Evolutionary conservation across 2,888 invertebrate genomes (phyloP).

Genomic region (Craniophora ligustri): DNA sequence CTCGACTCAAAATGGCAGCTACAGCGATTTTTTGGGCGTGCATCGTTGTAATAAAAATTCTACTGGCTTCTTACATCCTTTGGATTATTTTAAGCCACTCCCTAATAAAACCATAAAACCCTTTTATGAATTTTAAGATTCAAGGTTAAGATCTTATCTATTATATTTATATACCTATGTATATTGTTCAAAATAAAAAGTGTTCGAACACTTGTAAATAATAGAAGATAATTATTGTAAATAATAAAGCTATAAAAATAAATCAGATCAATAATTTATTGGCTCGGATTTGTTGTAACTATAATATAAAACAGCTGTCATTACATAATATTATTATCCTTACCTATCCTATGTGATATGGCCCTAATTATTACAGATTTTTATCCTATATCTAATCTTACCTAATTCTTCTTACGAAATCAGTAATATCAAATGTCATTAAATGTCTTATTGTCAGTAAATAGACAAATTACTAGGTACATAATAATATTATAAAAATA

Average conservation of each 20-base stretch:
- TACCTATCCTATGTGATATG: conserved; percentile 62
- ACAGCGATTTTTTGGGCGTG: too few relatives aligned
- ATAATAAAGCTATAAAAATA: conserved; percentile 54
- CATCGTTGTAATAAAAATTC: too few relatives aligned
- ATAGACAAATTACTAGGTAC: conserved; percentile 50
- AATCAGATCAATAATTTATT: conserved; percentile 67
- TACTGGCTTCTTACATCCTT: too few relatives aligned
- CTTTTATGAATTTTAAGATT: neutral
- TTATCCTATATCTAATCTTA: conserved; percentile 14
- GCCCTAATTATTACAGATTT: conserved; percentile 46
- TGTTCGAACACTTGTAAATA: conserved; percentile 49
- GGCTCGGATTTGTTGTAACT: conserved; percentile 82
- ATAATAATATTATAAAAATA: conserved; percentile 51
- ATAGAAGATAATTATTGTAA: conserved; percentile 53
- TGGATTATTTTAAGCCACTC: too few relatives aligned
- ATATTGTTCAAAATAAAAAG: conserved; percentile 7
- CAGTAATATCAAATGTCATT: conserved; percentile 50
- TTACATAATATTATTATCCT: conserved; percentile 49
- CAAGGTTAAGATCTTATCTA: neutral
- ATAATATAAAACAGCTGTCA: conserved; percentile 46
- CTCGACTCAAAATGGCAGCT: too few relatives aligned
- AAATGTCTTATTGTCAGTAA: conserved; percentile 74
- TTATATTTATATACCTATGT: neutral
- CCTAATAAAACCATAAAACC: too few relatives aligned
- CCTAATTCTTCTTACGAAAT: conserved; percentile 28